Percentiles rank a stretch among this genome's conserved stretches.
Evolutionary conservation across 30 jellyfish, hydroid and myxozoan species (phyloP).

Genomic region (Haliclystus octoradiatus): DNA sequence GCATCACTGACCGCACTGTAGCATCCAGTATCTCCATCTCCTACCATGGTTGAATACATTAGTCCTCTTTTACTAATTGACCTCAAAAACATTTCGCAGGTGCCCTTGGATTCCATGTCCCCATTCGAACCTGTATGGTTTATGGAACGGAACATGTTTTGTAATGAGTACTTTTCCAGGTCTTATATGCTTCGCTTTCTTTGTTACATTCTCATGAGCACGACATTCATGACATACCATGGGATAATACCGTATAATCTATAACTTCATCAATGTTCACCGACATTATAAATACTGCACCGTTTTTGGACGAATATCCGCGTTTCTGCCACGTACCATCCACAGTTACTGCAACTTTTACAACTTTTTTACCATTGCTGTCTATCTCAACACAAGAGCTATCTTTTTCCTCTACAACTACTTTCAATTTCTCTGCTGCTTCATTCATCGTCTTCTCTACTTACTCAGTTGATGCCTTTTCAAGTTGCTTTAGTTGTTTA

Average conservation of each 20-base stretch:
- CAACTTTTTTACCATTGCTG: slow-evolving; percentile 5
- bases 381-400: not conserved
- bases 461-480: not conserved
- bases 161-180: no score
- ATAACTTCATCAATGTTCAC: slow-evolving; percentile 26
- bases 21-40: slow-evolving; percentile 41
- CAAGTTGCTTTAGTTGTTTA: slow-evolving; percentile 2
- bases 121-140: slow-evolving; percentile 27
- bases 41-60: slow-evolving; percentile 9
- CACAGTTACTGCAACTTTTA: slow-evolving; percentile 24
- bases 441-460: slow-evolving; percentile 17
- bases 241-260: slow-evolving; percentile 10
- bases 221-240: slow-evolving; percentile 15
- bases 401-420: no score
- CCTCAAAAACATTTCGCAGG: slow-evolving; percentile 8
- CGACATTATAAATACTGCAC: slow-evolving; percentile 28
- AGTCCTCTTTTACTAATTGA: slow-evolving; percentile 1
- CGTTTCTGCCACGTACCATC: slow-evolving; percentile 55
- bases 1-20: slow-evolving; percentile 13
- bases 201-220: not conserved
- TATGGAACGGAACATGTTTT: slow-evolving; percentile 14
- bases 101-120: slow-evolving; percentile 27
- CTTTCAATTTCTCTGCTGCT: slow-evolving; percentile 11
- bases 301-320: slow-evolving; percentile 29
- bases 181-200: not conserved